Percentiles rank a stretch among this genome's conserved stretches.
Evolutionary conservation across 2,888 invertebrate genomes (phyloP).

Genomic region (Melinopterus prodromus): DNA sequence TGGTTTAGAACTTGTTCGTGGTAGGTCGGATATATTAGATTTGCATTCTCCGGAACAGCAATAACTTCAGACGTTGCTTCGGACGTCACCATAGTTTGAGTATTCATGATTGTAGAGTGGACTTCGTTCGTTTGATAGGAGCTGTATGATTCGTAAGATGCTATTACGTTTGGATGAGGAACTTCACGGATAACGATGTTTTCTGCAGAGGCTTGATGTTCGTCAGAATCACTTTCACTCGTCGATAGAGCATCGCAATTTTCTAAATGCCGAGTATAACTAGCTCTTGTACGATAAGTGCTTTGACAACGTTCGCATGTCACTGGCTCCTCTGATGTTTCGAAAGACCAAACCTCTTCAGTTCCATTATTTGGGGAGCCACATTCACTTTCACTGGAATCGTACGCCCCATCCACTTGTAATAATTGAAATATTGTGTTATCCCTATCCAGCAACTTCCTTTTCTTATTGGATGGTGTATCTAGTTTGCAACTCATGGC

Average conservation of each 20-base stretch:
- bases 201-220: conserved; percentile 28
- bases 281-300: conserved; percentile 83
- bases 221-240: conserved; percentile 83
- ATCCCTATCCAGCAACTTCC: conserved; percentile 64
- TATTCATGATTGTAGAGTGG: conserved; percentile 55
- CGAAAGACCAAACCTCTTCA: conserved; percentile 54
- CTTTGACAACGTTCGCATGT: conserved; percentile 89
- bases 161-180: conserved; percentile 51
- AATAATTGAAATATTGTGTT: conserved; percentile 61
- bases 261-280: conserved; percentile 80
- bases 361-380: conserved; percentile 52
- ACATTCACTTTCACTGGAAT: conserved; percentile 63
- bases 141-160: conserved; percentile 55
- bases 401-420: conserved; percentile 67
- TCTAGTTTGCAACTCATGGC: conserved; percentile 68
- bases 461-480: conserved; percentile 72
- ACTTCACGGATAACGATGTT: conserved; percentile 35
- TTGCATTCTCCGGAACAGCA: conserved; percentile 46
- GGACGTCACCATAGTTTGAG: conserved; percentile 53
- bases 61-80: conserved; percentile 52
- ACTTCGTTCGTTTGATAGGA: conserved; percentile 51
- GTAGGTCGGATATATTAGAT: conserved; percentile 40
- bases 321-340: conserved; percentile 75
- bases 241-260: conserved; percentile 81
- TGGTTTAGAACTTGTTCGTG: conserved; percentile 39